Evolutionary conservation across 1,140 invertebrate species (phyloP), one percentile per base, ranked within the genome.

Genomic region (Saccostrea cuccullata): DNA sequence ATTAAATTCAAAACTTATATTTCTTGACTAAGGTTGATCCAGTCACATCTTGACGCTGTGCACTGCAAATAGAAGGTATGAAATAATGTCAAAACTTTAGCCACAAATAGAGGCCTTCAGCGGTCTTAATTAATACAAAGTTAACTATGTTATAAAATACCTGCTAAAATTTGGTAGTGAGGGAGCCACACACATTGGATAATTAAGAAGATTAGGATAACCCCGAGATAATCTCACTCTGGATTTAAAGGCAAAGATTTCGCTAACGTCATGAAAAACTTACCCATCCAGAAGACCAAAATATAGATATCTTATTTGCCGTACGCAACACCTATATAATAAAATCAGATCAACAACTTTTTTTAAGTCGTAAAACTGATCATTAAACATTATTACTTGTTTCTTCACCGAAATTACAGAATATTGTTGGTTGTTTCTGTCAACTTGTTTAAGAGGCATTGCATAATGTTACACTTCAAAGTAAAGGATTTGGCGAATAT

Each of bases 151-250:
- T 6, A 20, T 20, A 64, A 20, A n/a, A 64, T 20, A 64, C 58
- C 58, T 64, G 15, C n/a, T 20, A 20, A 64, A 64, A n/a, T 64
- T 64, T 20, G 58, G n/a, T 64, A 20, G 58, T 6, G 58, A 64
- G 58, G 58, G 58, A 64, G 5, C n/a, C 58, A 20, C 58, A 64
- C 5, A n/a, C n/a, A 36, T 15, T 36, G 70, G 70, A 30, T 36
- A 77, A 77, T 77, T 36, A 77, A 77, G 70, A 36, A 77, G 70
- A 77, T 77, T 77, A 77, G 70, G 70, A 77, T 77, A 77, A 77
- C 70, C 58, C 30, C 70, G 12, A 30, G 23, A 77, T 77, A 77
- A 77, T 77, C 70, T 77, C 70, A 13, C 70, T 15, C 23, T 77
- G 70, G 70, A 77, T 77, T 77, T 30, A 77, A 36, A 77, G 23